A percentile compares a stretch with the other conserved stretches of the same genome.
Evolutionary conservation across 2,888 invertebrate species (phyloP).

Genomic region (Agonopterix heracliana): DNA sequence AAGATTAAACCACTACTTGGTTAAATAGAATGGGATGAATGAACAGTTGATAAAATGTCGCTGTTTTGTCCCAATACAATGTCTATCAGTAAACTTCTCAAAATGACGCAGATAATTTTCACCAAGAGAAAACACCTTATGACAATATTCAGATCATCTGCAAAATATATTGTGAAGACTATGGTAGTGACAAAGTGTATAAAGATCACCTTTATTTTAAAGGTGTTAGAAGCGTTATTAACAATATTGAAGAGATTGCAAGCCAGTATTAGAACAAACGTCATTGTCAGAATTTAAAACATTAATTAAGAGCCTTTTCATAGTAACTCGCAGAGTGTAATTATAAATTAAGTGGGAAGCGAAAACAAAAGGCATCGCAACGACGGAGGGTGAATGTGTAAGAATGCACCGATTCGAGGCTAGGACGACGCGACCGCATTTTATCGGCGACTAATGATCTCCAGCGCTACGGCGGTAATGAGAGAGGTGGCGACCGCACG

Average conservation of each 20-base stretch:
- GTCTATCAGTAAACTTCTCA: too few species aligned
- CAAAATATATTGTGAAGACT: too few species aligned
- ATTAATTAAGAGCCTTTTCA: not conserved
- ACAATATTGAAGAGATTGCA: not conserved
- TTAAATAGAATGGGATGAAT: too few species aligned
- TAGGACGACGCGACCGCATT: constrained; percentile 45
- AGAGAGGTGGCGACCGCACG: constrained; percentile 48
- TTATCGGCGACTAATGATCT: constrained; percentile 69
- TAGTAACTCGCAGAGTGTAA: constrained; percentile 20
- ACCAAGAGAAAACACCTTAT: too few species aligned
- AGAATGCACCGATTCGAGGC: constrained; percentile 44
- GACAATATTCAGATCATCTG: too few species aligned
- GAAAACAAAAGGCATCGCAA: constrained; percentile 43
- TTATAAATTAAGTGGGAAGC: constrained; percentile 35
- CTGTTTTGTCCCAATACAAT: too few species aligned
- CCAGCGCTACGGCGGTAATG: constrained; percentile 50
- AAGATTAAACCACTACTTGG: too few species aligned
- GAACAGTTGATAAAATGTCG: too few species aligned
- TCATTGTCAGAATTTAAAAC: too few species aligned
- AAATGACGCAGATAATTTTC: too few species aligned
- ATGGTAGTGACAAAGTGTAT: too few species aligned
- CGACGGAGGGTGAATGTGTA: constrained; percentile 25
- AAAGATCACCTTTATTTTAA: too few species aligned
- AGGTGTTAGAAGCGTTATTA: constrained; percentile 1
- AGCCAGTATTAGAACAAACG: not conserved